Evolutionary conservation across 2,797 vertebrate genomes (phyloP), one percentile per base, ranked within the genome.

Genomic region (Helarctos malayanus): DNA sequence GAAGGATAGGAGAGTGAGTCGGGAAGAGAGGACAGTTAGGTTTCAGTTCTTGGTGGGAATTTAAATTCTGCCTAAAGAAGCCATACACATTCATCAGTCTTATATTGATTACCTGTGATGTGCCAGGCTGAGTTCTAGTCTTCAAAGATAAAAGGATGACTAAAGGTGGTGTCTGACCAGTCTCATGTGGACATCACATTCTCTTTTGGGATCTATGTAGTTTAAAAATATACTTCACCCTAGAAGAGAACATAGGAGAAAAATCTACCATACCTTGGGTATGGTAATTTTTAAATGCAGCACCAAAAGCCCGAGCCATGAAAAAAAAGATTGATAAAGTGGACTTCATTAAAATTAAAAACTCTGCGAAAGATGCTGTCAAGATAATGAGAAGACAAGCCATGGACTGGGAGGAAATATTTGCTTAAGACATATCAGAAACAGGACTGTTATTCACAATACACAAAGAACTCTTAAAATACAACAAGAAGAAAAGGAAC

Each of bases 331-430:
- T 3, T 21, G 65, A 81, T 82, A 45, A 78, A 69, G 45, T 49
- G 14, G 49, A 78, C 19, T 78, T 94, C 49, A 18, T 38, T 89
- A 94, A 83, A 18, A 76, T 83, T 15, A 8, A 90, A 94, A 84
- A 49, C 15, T 35, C 19, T n/a, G 71, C 35, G 49, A 78, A 83
- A 84, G 59, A n/a, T 78, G 41, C 38, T 84, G 32, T 78, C 49
- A 78, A 59, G 52, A 59, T 78, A 84, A 59, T 25, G 52, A 80
- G 73, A 52, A 81, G 68, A 73, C 7, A 63, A 61, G 23, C n/a
- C n/a, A 49, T 18, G 8, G 23, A 9, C 32, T 14, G 32, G 56
- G 56, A 76, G 71, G 59, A 63, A 52, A 52, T 78, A 76, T 38
- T 52, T 52, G 73, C 57, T 29, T 65, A 52, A 52, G 57, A 63